Evolutionary conservation across 37 sponge, comb jelly and placozoan species (phyloP).

Genomic region (Crambe crambe): DNA sequence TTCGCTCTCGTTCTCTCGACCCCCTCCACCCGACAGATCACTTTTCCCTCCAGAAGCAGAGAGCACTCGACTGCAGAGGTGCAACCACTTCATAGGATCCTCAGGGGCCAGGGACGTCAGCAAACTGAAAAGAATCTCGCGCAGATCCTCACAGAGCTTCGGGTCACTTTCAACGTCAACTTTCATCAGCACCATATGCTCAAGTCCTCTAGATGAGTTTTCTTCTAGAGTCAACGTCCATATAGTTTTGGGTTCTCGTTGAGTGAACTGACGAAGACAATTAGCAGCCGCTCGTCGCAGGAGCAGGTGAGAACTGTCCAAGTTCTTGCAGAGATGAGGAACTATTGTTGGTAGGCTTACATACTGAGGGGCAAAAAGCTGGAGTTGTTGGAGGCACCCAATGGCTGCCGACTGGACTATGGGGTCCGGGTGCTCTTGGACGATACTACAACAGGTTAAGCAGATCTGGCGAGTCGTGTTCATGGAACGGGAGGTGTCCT

Average conservation of each 20-base stretch:
- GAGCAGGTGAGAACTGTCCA: conserved; percentile 68
- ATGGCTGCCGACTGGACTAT: conserved; percentile 88
- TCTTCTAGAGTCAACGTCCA: conserved; percentile 24
- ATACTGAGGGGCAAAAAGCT: conserved; percentile 92
- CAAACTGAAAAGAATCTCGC: conserved; percentile 86
- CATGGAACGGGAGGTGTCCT: conserved; percentile 61
- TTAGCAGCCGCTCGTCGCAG: conserved; percentile 81
- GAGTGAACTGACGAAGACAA: conserved; percentile 88
- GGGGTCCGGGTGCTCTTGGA: conserved; percentile 86
- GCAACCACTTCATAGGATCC: conserved; percentile 87
- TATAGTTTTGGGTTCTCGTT: conserved; percentile 74
- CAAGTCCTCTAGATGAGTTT: conserved; percentile 31
- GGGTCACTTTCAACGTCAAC: conserved; percentile 81
- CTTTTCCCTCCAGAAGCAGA: conserved; percentile 34
- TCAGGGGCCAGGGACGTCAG: conserved; percentile 70
- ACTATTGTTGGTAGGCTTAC: conserved; percentile 50
- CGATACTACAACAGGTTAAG: conserved; percentile 59
- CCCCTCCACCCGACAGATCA: conserved; percentile 9
- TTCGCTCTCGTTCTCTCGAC: neutral
- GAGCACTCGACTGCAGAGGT: conserved; percentile 80
- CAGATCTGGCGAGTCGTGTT: conserved; percentile 44
- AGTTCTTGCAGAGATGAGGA: conserved; percentile 58
- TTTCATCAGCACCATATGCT: conserved; percentile 60
- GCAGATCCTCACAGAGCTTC: conserved; percentile 66
- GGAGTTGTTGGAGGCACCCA: conserved; percentile 90